phyloP scores from a whole-genome alignment of 2,113 vertebrate species.

The Mungos mungo region DNA sequence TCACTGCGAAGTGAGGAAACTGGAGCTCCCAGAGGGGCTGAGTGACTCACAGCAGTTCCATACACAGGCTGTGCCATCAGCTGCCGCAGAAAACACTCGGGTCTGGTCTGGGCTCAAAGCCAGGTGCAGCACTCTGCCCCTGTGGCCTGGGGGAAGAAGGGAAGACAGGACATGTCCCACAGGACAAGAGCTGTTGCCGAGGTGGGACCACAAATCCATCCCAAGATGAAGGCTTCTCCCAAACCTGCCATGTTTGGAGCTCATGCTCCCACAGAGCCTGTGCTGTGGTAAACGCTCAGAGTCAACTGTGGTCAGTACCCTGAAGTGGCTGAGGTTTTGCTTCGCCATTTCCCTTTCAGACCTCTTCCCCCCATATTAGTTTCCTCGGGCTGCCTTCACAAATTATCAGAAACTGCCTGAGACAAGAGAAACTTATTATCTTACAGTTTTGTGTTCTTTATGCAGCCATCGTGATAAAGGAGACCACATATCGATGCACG shows the following conservation, averaged over 20 bases:
- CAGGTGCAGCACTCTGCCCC: slow-evolving; percentile 83
- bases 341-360: not conserved
- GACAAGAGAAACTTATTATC: not conserved
- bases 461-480: not conserved
- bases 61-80: slow-evolving; percentile 81
- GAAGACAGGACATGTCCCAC: not conserved
- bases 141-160: slow-evolving; percentile 83
- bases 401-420: not conserved
- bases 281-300: not conserved
- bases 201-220: accelerated
- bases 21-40: not conserved
- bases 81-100: slow-evolving; percentile 83
- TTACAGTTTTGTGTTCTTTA: not conserved
- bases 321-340: not conserved
- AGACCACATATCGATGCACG: not conserved
- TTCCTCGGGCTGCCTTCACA: not conserved
- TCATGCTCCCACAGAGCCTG: accelerated
- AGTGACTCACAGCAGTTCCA: slow-evolving; percentile 76
- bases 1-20: not conserved
- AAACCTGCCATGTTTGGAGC: not conserved
- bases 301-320: accelerated
- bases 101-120: slow-evolving; percentile 80
- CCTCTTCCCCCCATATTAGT: not conserved
- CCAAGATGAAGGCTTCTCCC: not conserved
- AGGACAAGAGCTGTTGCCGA: not conserved